Conservation (phyloP, 2,888 invertebrate species). For the Hyalella azteca region DNA sequence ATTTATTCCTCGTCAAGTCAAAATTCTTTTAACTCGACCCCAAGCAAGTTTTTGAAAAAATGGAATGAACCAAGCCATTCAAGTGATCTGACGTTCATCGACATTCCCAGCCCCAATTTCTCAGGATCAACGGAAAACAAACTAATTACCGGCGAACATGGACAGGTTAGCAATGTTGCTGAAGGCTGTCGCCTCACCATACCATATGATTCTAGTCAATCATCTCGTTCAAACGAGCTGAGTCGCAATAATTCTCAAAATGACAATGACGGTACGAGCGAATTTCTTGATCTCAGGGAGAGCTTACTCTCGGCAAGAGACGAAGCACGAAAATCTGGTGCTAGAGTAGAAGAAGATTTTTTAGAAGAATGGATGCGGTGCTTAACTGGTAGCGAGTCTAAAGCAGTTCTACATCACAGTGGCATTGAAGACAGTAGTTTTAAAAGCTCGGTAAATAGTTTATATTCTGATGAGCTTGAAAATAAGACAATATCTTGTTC, state of each 20-base stretch:
- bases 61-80: too few species aligned
- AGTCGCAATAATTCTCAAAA: background rate
- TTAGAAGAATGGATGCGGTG: slow-evolving; percentile 38
- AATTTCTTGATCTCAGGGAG: slow-evolving; percentile 10
- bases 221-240: background rate
- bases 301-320: slow-evolving; percentile 25
- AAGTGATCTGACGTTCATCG: too few species aligned
- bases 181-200: background rate
- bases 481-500: slow-evolving; percentile 4
- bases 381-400: background rate
- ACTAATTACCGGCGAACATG: too few species aligned
- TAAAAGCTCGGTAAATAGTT: background rate
- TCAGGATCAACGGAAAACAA: too few species aligned
- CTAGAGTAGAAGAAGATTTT: slow-evolving; percentile 31
- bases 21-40: too few species aligned
- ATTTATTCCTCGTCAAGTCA: too few species aligned
- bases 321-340: slow-evolving; percentile 24
- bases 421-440: background rate
- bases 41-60: too few species aligned
- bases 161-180: too few species aligned
- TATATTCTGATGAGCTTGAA: background rate
- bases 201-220: slow-evolving; percentile 26
- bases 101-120: too few species aligned
- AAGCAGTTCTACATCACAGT: background rate
- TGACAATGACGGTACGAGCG: background rate